These are phyloP conservation scores for Batillaria attramentaria DNA, from an alignment of 1,140 invertebrate species.

Conservation along the genomic window DNA sequence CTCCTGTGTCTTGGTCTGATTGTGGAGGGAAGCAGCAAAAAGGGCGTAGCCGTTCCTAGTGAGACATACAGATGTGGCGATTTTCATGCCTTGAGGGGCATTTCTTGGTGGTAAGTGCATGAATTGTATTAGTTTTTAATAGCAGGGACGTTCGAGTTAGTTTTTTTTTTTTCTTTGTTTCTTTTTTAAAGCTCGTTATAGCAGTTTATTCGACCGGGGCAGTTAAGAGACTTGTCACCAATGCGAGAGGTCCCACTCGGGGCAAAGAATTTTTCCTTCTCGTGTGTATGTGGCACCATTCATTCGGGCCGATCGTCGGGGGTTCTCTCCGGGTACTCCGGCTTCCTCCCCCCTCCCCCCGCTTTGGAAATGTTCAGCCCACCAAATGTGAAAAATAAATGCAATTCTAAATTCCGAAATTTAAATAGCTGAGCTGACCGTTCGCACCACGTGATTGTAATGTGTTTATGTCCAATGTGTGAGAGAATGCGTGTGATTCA, in stretches of 20 bases:
- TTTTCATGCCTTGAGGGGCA: neutral
- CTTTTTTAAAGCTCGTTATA: neutral
- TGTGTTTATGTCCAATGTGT: too few species aligned
- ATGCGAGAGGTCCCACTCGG: neutral
- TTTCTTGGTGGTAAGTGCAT: conserved; percentile 20
- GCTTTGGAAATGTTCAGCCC: too few species aligned
- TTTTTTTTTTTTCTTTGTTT: neutral
- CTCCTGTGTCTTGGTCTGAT: neutral
- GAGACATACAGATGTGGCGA: conserved; percentile 20
- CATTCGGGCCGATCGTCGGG: too few species aligned
- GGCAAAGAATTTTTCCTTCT: neutral
- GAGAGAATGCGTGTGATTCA: too few species aligned
- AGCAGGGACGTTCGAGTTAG: neutral
- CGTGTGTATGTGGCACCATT: neutral
- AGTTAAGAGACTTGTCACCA: too few species aligned
- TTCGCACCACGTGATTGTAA: too few species aligned
- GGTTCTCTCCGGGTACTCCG: too few species aligned
- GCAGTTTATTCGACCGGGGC: too few species aligned
- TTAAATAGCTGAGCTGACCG: too few species aligned
- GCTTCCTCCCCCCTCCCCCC: too few species aligned
- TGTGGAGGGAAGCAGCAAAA: conserved; percentile 14
- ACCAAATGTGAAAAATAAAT: too few species aligned
- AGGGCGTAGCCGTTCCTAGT: conserved; percentile 1
- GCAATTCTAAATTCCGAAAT: too few species aligned
- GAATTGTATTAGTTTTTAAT: neutral